phyloP scores from a whole-genome alignment of 1,140 invertebrate species.

The Drosophila melanica region DNA sequence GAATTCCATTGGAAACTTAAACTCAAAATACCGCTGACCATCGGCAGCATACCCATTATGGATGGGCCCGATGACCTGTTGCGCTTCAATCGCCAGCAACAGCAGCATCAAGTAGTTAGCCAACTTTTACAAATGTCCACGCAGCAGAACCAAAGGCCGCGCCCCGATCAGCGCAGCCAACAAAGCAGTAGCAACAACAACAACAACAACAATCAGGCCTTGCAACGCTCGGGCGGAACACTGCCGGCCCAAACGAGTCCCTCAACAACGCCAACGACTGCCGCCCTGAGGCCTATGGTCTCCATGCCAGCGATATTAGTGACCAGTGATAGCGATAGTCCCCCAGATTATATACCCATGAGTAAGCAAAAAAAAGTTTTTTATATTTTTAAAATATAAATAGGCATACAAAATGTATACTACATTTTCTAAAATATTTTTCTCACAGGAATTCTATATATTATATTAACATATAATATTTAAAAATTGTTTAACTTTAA shows the following conservation, averaged over 20 bases:
- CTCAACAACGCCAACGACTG: constrained; percentile 72
- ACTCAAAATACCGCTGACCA: constrained; percentile 85
- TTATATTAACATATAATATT: too few species aligned
- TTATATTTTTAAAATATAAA: neutral
- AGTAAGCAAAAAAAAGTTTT: constrained; percentile 46
- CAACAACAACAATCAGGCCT: constrained; percentile 49
- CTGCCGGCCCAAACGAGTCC: constrained; percentile 66
- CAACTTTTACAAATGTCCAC: constrained; percentile 77
- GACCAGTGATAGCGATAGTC: constrained; percentile 79
- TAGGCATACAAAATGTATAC: too few species aligned
- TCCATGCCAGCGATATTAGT: constrained; percentile 72
- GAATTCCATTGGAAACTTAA: constrained; percentile 85
- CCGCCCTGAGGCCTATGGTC: constrained; percentile 62
- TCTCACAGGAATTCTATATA: too few species aligned
- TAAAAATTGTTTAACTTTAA: too few species aligned
- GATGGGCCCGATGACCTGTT: constrained; percentile 67
- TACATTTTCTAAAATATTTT: too few species aligned
- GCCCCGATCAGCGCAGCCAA: constrained; percentile 46
- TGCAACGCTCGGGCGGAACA: constrained; percentile 48
- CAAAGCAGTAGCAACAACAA: constrained; percentile 34
- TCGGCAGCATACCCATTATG: constrained; percentile 86
- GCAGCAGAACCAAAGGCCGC: constrained; percentile 39
- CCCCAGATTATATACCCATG: constrained; percentile 82
- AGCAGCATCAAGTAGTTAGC: constrained; percentile 79
- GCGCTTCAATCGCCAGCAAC: constrained; percentile 72